phyloP scores from a whole-genome alignment of 2,888 invertebrate species.

The Drosophila stalkeri region DNA sequence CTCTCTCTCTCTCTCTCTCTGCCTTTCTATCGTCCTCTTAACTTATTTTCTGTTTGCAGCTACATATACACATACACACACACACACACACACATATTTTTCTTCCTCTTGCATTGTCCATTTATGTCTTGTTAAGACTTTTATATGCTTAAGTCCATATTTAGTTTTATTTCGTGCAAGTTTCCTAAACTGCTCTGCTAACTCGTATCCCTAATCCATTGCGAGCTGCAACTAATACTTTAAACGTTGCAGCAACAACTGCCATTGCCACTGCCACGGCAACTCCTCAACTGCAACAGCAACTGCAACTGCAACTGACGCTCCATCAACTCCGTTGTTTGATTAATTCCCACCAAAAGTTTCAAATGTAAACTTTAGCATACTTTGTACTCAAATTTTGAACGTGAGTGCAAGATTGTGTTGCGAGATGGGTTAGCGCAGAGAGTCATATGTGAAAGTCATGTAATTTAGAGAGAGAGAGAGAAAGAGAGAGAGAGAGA shows the following conservation, averaged over 20 bases:
- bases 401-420: neutral
- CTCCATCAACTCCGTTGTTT: constrained; percentile 25
- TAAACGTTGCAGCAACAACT: constrained; percentile 29
- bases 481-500: no score
- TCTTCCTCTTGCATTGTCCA: constrained; percentile 46
- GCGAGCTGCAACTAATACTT: constrained; percentile 39
- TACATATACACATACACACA: constrained; percentile 44
- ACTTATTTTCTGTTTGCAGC: constrained; percentile 39
- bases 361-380: constrained; percentile 15
- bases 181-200: constrained; percentile 62
- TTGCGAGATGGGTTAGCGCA: no score
- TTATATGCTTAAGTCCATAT: constrained; percentile 75
- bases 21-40: neutral
- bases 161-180: constrained; percentile 64
- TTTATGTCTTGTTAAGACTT: constrained; percentile 81
- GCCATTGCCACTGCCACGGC: constrained; percentile 3
- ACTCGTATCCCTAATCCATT: constrained; percentile 60
- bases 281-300: constrained; percentile 9
- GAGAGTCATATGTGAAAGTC: neutral
- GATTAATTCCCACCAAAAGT: constrained; percentile 33
- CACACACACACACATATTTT: constrained; percentile 28
- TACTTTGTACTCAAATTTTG: neutral
- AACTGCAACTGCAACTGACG: neutral
- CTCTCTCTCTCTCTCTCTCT: neutral
- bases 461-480: no score